Percentiles rank a stretch among this genome's conserved stretches.
Conservation (phyloP, 1,140 invertebrate species). For the Cecropterus lyciades region DNA sequence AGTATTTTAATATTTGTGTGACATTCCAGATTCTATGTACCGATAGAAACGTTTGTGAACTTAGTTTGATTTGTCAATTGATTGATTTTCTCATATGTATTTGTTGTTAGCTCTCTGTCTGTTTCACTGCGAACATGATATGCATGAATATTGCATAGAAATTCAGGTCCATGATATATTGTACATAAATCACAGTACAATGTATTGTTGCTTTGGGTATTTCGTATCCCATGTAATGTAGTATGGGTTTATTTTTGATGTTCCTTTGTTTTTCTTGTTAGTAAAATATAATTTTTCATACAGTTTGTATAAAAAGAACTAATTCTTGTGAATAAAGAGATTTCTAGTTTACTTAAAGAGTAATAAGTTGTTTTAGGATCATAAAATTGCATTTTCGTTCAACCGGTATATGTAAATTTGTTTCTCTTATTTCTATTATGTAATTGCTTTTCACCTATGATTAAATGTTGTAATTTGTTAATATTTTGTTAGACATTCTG, state of each 20-base stretch:
- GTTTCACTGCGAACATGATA: constrained; percentile 32
- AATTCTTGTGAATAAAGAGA: constrained; percentile 9
- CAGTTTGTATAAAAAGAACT: background rate
- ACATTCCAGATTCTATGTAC: constrained; percentile 78
- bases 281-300: constrained; percentile 20
- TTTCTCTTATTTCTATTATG: constrained; percentile 4
- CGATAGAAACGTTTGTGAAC: constrained; percentile 54
- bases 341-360: constrained; percentile 5
- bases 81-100: constrained; percentile 39
- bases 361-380: constrained; percentile 6
- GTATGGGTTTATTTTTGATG: constrained; percentile 41
- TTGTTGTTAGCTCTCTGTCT: constrained; percentile 58
- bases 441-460: background rate
- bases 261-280: constrained; percentile 43
- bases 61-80: constrained; percentile 51
- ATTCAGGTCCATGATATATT: constrained; percentile 32
- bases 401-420: constrained; percentile 2
- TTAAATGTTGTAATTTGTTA: background rate
- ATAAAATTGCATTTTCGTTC: constrained; percentile 25
- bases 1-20: constrained; percentile 82
- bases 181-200: constrained; percentile 32
- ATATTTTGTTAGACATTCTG: background rate
- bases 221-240: constrained; percentile 21
- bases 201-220: constrained; percentile 18
- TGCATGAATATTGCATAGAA: constrained; percentile 38